Evolutionary conservation across 2,888 invertebrate species (phyloP).

Genomic region (Psylliodes chrysocephalus): DNA sequence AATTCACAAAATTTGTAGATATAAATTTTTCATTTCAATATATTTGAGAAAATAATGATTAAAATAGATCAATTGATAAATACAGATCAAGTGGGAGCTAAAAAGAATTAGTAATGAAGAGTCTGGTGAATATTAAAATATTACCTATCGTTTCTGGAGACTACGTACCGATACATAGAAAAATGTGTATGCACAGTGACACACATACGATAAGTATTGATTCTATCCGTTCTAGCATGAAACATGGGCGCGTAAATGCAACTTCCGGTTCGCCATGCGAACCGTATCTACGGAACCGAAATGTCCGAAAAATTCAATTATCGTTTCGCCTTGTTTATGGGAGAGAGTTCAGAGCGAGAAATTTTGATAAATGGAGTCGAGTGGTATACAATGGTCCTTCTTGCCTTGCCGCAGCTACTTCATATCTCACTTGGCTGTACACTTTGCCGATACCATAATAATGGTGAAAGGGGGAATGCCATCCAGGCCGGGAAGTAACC

Average conservation of each 20-base stretch:
- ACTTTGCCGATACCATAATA: not conserved
- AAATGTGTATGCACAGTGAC: not conserved
- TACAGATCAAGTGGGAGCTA: no score
- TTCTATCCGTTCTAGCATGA: slow-evolving; percentile 12
- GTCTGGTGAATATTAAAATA: no score
- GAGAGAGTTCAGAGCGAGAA: slow-evolving; percentile 25
- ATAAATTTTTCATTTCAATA: no score
- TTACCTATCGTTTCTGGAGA: no score
- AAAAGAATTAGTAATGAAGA: no score
- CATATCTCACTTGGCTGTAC: slow-evolving; percentile 18
- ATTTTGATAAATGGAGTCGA: slow-evolving; percentile 34
- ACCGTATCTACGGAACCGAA: not conserved
- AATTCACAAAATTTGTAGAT: no score
- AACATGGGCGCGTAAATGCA: not conserved
- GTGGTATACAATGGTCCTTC: slow-evolving; percentile 11
- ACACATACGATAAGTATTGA: not conserved
- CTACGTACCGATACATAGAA: no score
- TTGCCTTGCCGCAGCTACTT: slow-evolving; percentile 23
- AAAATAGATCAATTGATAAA: no score
- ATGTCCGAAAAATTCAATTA: slow-evolving; percentile 32
- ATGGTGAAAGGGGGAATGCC: not conserved
- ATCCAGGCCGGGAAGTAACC: not conserved
- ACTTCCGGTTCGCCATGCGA: slow-evolving; percentile 3
- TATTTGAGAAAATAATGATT: no score
- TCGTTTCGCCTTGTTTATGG: slow-evolving; percentile 26